A percentile compares a stretch with the other conserved stretches of the same genome.
phyloP scores from a whole-genome alignment of 2,113 vertebrate genomes.

The Heliornis fulica region DNA sequence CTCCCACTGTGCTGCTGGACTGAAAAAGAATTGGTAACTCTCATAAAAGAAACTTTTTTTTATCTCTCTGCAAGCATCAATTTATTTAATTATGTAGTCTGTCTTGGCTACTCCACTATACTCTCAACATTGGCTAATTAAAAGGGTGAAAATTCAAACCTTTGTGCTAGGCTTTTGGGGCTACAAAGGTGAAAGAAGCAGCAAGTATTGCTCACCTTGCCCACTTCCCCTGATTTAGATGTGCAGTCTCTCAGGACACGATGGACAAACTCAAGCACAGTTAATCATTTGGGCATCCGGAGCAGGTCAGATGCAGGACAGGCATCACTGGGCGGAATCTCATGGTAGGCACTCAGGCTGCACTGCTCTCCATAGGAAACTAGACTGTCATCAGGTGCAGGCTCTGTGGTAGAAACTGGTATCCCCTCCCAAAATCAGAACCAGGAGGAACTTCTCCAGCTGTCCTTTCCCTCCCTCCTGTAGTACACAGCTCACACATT shows the following conservation, averaged over 20 bases:
- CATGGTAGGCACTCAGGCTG: background rate
- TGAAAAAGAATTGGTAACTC: background rate
- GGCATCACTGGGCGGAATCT: background rate
- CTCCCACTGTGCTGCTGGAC: background rate
- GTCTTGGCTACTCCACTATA: background rate
- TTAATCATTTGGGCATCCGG: fast-evolving
- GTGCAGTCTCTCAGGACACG: background rate
- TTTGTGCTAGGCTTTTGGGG: background rate
- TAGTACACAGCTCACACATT: background rate
- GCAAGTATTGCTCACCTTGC: background rate
- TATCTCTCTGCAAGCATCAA: background rate
- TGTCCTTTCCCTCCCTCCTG: background rate
- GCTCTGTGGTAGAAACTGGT: background rate
- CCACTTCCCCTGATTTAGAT: background rate
- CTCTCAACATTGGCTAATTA: background rate
- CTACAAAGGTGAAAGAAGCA: background rate
- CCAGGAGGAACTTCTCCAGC: background rate
- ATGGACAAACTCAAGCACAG: background rate
- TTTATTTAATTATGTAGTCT: background rate
- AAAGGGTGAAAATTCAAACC: background rate
- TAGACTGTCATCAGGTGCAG: background rate
- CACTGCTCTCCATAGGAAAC: background rate
- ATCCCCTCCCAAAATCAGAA: background rate
- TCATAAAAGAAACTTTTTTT: background rate
- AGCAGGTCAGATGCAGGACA: background rate